Evolutionary conservation across 2,888 invertebrate species (phyloP), one percentile per base, ranked within the genome.

Genomic region (Apodemia hepburni): DNA sequence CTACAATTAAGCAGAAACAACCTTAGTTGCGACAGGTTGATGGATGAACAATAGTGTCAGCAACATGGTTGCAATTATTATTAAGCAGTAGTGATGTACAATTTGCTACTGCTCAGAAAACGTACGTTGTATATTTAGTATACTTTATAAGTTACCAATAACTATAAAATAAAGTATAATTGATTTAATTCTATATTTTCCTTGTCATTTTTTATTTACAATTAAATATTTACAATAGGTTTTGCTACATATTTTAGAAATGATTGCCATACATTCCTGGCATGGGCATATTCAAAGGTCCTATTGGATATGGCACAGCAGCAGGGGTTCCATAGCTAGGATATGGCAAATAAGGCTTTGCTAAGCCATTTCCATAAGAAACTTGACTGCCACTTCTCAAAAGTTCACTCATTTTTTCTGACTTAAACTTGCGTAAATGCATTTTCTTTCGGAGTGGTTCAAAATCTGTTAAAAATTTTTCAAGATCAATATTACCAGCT

Each of bases 381-480:
- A 74, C 78, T 69, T 84, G 84, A 65, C 69, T 79, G 3, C 86
- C 83, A 51, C 82, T 79, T 70, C 86, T 78, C 35, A 96, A 86
- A 12, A 97, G 82, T 76, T 97, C 97, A 59, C 94, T 92, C 95
- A 99, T 95, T 90, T 99, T 98, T 69, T 99, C 99, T 0, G 97
- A 95, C 89, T 99, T 99, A 12, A 98, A 95, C 78, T 97, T 95
- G 60, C 98, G 93, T 95, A 89, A 68, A 60, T 90, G 90, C 90
- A 90, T 90, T 66, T 78, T 80, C 69, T 84, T 89, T 58, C 99
- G 93, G 66, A 94, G 93, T 0, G 93, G 92, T 64, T 96, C 92
- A 82, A 98, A 99, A 64, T 96, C 94, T 66, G 97, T 96, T 5
- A 98, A 85, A 79, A 98, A 99, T 66, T 95, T 94, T 22, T 98